Evolutionary conservation across 2,113 vertebrate species (phyloP).

Genomic region (Ptilorrhoa leucosticta): DNA sequence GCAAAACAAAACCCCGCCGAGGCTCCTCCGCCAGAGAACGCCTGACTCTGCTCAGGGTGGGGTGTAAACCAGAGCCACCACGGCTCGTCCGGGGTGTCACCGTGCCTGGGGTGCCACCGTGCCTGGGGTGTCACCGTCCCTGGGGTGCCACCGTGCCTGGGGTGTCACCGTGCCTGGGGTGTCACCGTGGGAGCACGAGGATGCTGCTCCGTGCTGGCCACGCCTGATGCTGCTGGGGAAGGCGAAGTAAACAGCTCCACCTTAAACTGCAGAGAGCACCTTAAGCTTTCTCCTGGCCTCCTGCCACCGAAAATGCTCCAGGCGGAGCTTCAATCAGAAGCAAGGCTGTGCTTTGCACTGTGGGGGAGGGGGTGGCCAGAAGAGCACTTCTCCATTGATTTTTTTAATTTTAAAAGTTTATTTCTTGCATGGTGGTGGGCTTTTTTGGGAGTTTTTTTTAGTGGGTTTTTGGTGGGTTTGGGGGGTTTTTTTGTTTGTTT

Average conservation of each 20-base stretch:
- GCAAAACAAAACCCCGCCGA: not conserved
- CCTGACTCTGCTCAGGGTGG: fast-evolving
- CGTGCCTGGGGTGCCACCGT: fast-evolving
- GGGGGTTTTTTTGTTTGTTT: not conserved
- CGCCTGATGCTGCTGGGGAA: not conserved
- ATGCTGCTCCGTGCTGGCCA: not conserved
- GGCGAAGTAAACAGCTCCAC: conserved; percentile 34
- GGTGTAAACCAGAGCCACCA: not conserved
- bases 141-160: fast-evolving
- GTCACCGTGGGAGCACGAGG: not conserved
- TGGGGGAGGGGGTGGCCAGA: conserved; percentile 48
- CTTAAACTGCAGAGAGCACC: conserved; percentile 66
- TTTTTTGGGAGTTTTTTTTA: not conserved
- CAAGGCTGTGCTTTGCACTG: conserved; percentile 33
- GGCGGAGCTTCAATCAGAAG: conserved; percentile 67
- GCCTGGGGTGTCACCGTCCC: fast-evolving
- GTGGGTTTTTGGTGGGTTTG: not conserved
- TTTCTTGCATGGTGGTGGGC: not conserved
- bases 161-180: not conserved
- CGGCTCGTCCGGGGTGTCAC: fast-evolving
- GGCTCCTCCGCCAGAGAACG: not conserved
- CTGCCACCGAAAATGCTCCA: conserved; percentile 45
- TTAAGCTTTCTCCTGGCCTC: conserved; percentile 60
- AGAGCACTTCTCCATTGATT: conserved; percentile 46
- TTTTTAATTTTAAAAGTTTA: conserved; percentile 45